Evolutionary conservation across 92 coral and sea anemone species (phyloP).

Genomic region (Pocillopora meandrina): DNA sequence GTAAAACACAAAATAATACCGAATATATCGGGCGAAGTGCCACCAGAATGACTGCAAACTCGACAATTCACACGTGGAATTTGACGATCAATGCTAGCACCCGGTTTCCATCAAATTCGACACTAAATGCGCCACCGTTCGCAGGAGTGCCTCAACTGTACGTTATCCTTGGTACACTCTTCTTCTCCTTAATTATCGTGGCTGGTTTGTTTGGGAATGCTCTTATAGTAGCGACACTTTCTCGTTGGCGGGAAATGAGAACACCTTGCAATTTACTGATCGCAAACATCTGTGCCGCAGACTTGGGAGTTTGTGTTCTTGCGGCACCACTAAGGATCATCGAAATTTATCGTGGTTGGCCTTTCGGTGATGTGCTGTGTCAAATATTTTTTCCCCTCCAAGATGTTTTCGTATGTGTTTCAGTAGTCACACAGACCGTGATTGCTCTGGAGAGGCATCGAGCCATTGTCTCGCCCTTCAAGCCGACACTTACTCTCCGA

Average conservation of each 20-base stretch:
- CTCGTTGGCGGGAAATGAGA: constrained; percentile 69
- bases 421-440: constrained; percentile 69
- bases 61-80: neutral
- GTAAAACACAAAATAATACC: neutral
- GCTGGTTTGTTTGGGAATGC: constrained; percentile 65
- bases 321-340: constrained; percentile 67
- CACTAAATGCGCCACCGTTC: neutral
- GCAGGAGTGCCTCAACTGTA: neutral
- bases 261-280: constrained; percentile 71
- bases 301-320: constrained; percentile 58
- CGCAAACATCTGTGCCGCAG: constrained; percentile 71
- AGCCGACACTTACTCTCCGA: constrained; percentile 49
- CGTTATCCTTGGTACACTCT: constrained; percentile 11
- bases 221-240: constrained; percentile 56
- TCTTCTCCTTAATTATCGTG: constrained; percentile 55
- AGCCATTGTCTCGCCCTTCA: constrained; percentile 74
- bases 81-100: neutral
- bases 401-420: constrained; percentile 67
- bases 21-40: neutral
- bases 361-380: constrained; percentile 62
- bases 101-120: constrained; percentile 2
- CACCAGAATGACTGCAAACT: constrained; percentile 3
- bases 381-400: constrained; percentile 52
- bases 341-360: constrained; percentile 65
- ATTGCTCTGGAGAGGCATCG: constrained; percentile 75